Base-by-base conservation (phyloP, 2,113 vertebrate genomes). In the Anolis sagrei region DNA sequence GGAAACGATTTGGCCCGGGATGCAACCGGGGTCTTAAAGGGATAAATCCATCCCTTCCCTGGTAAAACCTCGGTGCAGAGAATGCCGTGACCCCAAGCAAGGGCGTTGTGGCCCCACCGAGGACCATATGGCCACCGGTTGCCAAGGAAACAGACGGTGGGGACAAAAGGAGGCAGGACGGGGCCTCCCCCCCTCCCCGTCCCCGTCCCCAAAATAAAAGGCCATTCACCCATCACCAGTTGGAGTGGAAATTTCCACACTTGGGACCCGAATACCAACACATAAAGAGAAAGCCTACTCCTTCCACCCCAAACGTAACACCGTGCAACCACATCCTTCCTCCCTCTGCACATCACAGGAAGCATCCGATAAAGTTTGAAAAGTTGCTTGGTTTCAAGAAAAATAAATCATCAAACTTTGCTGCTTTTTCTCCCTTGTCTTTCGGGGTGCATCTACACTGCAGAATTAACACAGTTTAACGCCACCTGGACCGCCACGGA, bases 201-300 rank as follows among this genome's bases (percentile, higher is more conserved):
- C 13, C 8, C 9, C 44, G 29, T 14, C 51, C 51, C 7, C 51
- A 10, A 54, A 54, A 54, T 54, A 14, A 10, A 13, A 10, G 39
- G 9, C 54, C 25, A 61, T 8, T 14, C 32, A 19, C 2, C 58
- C 80, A 7, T n/a, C 36, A 19, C 34, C 34, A 32, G 32, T 61
- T 61, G 13, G 10, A 27, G 74, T 74, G 70, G 82, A 76, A 75
- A 83, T 75, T 83, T 75, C 82, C 82, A 83, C 54, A 23, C 81
- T 83, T 1, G 23, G 25, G 64, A 13, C 13, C 81, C 1, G 36
- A 62, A 75, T 75, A n/a, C 82, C 82, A 16, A 25, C 72, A 83
- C 82, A 64, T 9, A 9, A 7, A 51, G n/a, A 34, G 10, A 29
- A 3, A 14, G 32, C 51, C 68, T 18, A 2, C 66, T 21, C 62